Evolutionary conservation across 2,113 vertebrate species (phyloP).

Genomic region (Fulica atra): DNA sequence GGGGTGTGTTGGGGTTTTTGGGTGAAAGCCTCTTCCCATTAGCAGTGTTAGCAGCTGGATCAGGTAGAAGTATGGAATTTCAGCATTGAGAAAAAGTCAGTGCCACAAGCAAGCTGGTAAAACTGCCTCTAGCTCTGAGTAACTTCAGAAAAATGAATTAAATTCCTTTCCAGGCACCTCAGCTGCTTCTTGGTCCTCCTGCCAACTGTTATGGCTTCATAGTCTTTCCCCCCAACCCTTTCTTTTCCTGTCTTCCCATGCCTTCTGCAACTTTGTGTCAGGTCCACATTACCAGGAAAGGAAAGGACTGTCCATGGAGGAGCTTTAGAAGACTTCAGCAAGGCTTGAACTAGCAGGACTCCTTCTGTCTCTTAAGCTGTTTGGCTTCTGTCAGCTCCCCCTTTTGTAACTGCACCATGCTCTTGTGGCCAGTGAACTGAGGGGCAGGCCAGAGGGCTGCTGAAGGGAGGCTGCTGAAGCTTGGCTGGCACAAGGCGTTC

Average conservation of each 20-base stretch:
- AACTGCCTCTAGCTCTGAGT: background rate
- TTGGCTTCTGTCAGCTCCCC: background rate
- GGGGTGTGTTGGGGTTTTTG: background rate
- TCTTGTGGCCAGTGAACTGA: background rate
- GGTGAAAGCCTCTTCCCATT: background rate
- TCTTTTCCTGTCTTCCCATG: background rate
- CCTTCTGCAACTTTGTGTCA: background rate
- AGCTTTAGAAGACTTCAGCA: background rate
- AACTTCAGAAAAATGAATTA: background rate
- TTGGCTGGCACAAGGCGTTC: background rate
- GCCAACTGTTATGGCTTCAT: background rate
- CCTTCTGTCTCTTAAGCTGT: background rate
- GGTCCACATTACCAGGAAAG: fast-evolving
- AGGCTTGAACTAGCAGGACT: background rate
- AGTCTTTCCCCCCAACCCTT: background rate
- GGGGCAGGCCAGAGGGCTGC: background rate
- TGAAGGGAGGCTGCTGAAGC: too few relatives aligned
- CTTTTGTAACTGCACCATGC: background rate
- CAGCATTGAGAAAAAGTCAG: background rate
- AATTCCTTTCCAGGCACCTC: background rate
- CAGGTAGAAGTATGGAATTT: background rate
- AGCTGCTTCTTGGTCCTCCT: background rate
- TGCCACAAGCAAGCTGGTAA: background rate
- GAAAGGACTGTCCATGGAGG: background rate
- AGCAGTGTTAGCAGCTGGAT: background rate